A percentile compares a stretch with the other conserved stretches of the same genome.
phyloP scores from a whole-genome alignment of 35 echinoderm and acorn worm species.

The Patiria miniata region DNA sequence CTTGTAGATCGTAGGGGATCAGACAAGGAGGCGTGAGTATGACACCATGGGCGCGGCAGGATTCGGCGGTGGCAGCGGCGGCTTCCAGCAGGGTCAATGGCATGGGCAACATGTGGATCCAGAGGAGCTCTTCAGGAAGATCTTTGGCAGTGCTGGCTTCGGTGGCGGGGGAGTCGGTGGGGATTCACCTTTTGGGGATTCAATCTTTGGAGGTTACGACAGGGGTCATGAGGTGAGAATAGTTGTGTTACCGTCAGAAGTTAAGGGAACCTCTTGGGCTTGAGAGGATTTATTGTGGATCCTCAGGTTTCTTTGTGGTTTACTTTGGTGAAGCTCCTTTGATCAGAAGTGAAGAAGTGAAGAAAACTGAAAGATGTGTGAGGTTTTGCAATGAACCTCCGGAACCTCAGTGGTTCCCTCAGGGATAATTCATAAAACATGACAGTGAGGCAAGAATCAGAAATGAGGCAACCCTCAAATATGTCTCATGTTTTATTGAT shows the following conservation, averaged over 20 bases:
- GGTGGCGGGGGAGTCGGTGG: slow-evolving; percentile 29
- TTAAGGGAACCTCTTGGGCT: neutral
- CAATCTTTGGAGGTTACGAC: slow-evolving; percentile 70
- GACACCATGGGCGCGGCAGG: slow-evolving; percentile 78
- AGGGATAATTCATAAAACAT: no score
- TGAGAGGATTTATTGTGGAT: neutral
- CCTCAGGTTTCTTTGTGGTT: no score
- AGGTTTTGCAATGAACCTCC: no score
- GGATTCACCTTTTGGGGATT: slow-evolving; percentile 57
- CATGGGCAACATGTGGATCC: slow-evolving; percentile 70
- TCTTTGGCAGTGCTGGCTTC: slow-evolving; percentile 85
- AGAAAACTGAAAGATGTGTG: no score
- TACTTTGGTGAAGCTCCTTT: no score
- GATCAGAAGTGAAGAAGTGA: no score
- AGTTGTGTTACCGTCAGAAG: neutral
- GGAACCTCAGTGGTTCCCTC: no score
- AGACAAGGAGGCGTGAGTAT: slow-evolving; percentile 77
- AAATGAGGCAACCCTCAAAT: no score
- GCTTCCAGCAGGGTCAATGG: slow-evolving; percentile 80
- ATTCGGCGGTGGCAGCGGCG: slow-evolving; percentile 73
- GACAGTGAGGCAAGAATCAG: no score
- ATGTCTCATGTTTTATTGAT: no score
- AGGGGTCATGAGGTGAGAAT: slow-evolving; percentile 70
- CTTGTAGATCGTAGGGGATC: slow-evolving; percentile 79
- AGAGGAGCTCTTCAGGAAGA: slow-evolving; percentile 90